Base-by-base conservation (phyloP, 2,888 invertebrate species). In the Caenorhabditis sinica region DNA sequence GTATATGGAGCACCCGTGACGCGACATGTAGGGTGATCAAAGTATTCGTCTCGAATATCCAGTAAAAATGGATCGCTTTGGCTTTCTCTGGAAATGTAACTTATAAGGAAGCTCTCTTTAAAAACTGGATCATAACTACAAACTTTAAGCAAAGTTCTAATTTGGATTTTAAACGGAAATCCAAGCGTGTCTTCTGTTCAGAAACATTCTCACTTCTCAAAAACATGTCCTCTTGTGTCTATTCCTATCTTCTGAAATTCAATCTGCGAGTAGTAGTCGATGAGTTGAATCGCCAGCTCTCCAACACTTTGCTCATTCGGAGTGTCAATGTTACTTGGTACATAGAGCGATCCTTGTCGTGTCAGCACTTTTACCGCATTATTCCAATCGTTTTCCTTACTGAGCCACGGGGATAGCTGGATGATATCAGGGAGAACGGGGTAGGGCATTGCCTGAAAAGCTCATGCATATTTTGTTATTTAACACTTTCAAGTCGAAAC, bases 231-330 rank as follows among this genome's bases (percentile, higher is more conserved):
- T 17, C 72, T 72, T 1, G 76, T 76, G 49, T 84, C 76, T 43
- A 84, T 76, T 1, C 75, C 75, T 13, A 25, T 20, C 23, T 61
- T 71, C 0, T 20, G 11, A 43, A 81, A 84, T 66, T 84, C 81
- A 17, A 84, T 61, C 36, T 84, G 84, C 20, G 84, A 81, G 23
- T 40, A 84, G 43, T 84, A 84, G 33, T 84, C 84, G 40, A 84
- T 68, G 15, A 84, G 23, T 53, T 76, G 80, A 15, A 81, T n/a
- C 13, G 63, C 74, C 5, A 84, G 25, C 17, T 1, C 71, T 45
- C 74, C 83, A 30, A 83, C 56, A 30, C 56, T 71, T 13, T 61
- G 43, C 36, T 83, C 80, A 43, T 83, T 83, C n/a, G 74, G 45
- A 9, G 25, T 20, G 6, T 79, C 74, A 15, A 15, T 30, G 25